phyloP scores from a whole-genome alignment of 2,797 vertebrate species.

The Poecilia gillii region DNA sequence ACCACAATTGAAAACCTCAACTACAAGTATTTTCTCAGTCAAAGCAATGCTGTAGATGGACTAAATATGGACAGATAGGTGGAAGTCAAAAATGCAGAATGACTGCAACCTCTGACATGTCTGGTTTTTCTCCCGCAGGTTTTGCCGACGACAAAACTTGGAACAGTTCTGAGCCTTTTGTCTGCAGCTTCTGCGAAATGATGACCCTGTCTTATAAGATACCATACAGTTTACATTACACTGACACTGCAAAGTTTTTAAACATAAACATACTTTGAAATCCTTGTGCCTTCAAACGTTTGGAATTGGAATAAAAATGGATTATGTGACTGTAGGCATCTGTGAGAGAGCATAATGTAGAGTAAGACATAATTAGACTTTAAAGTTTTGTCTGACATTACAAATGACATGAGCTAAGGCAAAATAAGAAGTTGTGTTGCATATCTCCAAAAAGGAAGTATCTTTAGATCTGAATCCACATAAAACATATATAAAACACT shows the following conservation, averaged over 20 bases:
- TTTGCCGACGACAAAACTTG: slow-evolving; percentile 36
- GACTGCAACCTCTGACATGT: slow-evolving; percentile 36
- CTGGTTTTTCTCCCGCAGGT: slow-evolving; percentile 23
- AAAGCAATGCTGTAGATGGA: slow-evolving; percentile 21
- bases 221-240: slow-evolving; percentile 28
- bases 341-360: background rate
- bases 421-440: background rate
- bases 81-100: slow-evolving; percentile 27
- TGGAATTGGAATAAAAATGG: slow-evolving; percentile 5
- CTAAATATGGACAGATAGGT: slow-evolving; percentile 35
- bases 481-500: background rate
- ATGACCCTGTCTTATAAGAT: slow-evolving; percentile 26
- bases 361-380: background rate
- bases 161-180: slow-evolving; percentile 27
- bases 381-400: background rate
- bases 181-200: slow-evolving; percentile 38
- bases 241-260: slow-evolving; percentile 36
- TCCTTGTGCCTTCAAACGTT: background rate
- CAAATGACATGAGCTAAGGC: background rate
- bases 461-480: background rate
- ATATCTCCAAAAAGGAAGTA: background rate
- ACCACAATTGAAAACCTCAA: background rate
- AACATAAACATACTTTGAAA: slow-evolving; percentile 33
- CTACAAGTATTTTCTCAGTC: background rate
- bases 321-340: slow-evolving; percentile 6